Evolutionary conservation across 2,888 invertebrate genomes (phyloP).

Genomic region (Vandiemenella viatica): DNA sequence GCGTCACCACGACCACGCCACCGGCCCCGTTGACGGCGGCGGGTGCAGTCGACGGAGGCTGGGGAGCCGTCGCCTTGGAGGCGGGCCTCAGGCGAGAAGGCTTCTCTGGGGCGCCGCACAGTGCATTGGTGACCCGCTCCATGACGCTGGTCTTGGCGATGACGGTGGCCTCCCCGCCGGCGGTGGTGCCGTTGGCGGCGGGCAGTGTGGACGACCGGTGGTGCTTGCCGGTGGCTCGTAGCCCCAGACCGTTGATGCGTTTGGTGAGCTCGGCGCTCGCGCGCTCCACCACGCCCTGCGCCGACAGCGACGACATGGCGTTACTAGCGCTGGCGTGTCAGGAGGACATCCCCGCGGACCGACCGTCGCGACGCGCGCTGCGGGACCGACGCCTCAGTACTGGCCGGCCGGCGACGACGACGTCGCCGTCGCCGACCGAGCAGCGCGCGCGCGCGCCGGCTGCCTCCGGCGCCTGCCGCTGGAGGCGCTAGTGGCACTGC

Average conservation of each 20-base stretch:
- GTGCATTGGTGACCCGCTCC: conserved; percentile 74
- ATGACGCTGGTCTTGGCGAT: conserved; percentile 51
- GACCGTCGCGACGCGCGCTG: neutral
- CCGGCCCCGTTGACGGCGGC: conserved; percentile 18
- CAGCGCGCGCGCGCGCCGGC: conserved; percentile 4
- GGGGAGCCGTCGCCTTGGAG: conserved; percentile 18
- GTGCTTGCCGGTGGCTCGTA: conserved; percentile 44
- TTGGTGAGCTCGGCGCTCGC: conserved; percentile 81
- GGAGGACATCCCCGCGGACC: neutral
- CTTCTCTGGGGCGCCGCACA: conserved; percentile 51
- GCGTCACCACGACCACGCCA: conserved; percentile 19
- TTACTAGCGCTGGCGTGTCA: too few relatives aligned
- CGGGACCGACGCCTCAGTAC: conserved; percentile 10
- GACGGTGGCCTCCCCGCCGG: conserved; percentile 27
- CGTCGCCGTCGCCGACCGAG: neutral
- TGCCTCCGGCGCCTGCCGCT: neutral
- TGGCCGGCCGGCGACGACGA: conserved; percentile 1
- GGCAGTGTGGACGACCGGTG: conserved; percentile 7
- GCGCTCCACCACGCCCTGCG: conserved; percentile 81
- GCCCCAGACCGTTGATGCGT: conserved; percentile 68
- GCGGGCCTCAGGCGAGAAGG: conserved; percentile 29
- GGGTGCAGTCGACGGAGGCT: too few relatives aligned
- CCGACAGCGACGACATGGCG: conserved; percentile 50
- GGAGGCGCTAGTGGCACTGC: too few relatives aligned
- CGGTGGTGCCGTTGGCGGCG: conserved; percentile 26